phyloP scores from a whole-genome alignment of 2,113 vertebrate genomes.

The Eptesicus fuscus region DNA sequence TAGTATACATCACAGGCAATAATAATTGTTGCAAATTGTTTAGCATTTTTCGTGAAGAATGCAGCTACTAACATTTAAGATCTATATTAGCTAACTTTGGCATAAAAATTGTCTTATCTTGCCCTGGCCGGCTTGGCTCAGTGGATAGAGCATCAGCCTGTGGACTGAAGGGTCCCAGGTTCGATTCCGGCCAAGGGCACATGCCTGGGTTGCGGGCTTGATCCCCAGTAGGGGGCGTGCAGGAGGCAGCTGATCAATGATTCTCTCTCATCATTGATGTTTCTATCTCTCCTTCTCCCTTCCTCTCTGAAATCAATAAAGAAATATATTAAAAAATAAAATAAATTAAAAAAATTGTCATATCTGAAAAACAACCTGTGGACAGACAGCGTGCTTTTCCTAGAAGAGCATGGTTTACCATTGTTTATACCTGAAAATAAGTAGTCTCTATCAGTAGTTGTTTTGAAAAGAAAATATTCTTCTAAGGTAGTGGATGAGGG shows the following conservation, averaged over 20 bases:
- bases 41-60: background rate
- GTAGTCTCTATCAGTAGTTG: background rate
- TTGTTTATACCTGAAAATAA: background rate
- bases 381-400: background rate
- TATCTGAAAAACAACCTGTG: background rate
- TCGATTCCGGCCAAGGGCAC: too few relatives aligned
- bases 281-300: too few relatives aligned
- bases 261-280: too few relatives aligned
- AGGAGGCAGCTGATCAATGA: too few relatives aligned
- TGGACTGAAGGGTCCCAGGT: too few relatives aligned
- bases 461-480: constrained; percentile 43
- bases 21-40: background rate
- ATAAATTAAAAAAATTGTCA: background rate
- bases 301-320: too few relatives aligned
- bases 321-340: too few relatives aligned
- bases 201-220: too few relatives aligned
- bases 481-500: background rate
- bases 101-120: background rate
- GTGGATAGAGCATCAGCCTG: too few relatives aligned
- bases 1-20: background rate
- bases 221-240: too few relatives aligned
- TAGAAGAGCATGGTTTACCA: background rate
- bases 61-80: background rate
- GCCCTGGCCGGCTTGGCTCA: too few relatives aligned
- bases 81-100: background rate